Conservation (phyloP, 2,797 vertebrate genomes). For the Triplophysa bombifrons region DNA sequence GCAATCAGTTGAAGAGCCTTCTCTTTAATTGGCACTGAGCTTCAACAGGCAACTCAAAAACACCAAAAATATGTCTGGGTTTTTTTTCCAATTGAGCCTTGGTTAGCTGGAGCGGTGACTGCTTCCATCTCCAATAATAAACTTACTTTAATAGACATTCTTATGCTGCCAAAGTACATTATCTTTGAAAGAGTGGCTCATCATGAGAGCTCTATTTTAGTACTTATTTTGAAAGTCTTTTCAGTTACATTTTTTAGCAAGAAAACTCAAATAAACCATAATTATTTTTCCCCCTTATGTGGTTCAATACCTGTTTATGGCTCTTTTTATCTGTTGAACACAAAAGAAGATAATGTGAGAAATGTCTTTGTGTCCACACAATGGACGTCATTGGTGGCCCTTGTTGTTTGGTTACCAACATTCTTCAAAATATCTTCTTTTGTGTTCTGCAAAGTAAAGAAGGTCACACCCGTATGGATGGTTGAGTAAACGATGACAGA, state of each 20-base stretch:
- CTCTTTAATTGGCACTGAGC: slow-evolving; percentile 43
- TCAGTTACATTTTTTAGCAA: neutral
- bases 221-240: neutral
- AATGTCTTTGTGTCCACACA: too few relatives aligned
- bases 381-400: too few relatives aligned
- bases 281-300: neutral
- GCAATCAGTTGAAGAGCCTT: slow-evolving; percentile 51
- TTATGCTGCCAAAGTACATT: neutral
- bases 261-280: neutral
- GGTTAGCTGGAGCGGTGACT: neutral
- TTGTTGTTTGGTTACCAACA: too few relatives aligned
- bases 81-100: slow-evolving; percentile 17
- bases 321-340: too few relatives aligned
- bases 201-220: too few relatives aligned
- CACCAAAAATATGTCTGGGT: slow-evolving; percentile 23
- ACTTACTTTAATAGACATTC: neutral
- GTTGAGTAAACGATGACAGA: too few relatives aligned
- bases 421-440: too few relatives aligned
- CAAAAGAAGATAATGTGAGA: too few relatives aligned
- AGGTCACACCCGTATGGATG: too few relatives aligned
- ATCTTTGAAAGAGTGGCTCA: neutral
- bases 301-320: neutral
- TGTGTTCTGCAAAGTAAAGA: too few relatives aligned
- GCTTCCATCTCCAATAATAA: neutral
- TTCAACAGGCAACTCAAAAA: slow-evolving; percentile 28